These are phyloP conservation scores for Drosophila sordidula DNA, from an alignment of 2,888 invertebrate species.

Conservation along the genomic window DNA sequence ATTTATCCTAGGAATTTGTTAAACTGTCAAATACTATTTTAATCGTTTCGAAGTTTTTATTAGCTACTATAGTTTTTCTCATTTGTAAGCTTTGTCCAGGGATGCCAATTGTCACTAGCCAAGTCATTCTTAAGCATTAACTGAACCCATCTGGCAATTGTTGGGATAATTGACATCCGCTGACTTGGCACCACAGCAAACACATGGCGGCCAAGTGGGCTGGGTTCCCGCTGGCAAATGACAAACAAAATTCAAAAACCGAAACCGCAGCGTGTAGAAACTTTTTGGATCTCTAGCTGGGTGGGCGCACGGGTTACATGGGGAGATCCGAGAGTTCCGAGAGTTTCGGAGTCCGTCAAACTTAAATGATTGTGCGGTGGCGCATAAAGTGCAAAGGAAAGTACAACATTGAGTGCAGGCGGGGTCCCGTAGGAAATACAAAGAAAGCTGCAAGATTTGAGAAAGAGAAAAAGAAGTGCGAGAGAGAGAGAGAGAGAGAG, in stretches of 20 bases:
- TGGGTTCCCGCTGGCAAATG: slow-evolving; percentile 47
- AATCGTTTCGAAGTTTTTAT: too few species aligned
- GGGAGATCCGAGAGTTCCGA: neutral
- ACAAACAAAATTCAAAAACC: slow-evolving; percentile 55
- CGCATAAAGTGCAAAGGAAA: slow-evolving; percentile 72
- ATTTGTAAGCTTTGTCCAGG: too few species aligned
- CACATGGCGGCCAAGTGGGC: slow-evolving; percentile 35
- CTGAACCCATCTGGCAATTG: slow-evolving; percentile 46
- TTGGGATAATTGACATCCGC: slow-evolving; percentile 56
- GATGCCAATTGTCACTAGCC: too few species aligned
- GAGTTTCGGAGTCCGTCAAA: slow-evolving; percentile 59
- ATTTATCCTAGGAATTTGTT: too few species aligned
- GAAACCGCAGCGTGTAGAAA: slow-evolving; percentile 46
- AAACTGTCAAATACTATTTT: too few species aligned
- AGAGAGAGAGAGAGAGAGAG: neutral
- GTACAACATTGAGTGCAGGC: slow-evolving; percentile 67
- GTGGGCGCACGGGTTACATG: neutral
- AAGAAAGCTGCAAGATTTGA: slow-evolving; percentile 30
- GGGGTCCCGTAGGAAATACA: slow-evolving; percentile 35
- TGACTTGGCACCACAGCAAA: slow-evolving; percentile 40
- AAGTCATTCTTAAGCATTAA: neutral
- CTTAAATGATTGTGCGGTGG: slow-evolving; percentile 78
- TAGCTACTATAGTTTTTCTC: too few species aligned
- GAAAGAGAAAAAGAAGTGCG: slow-evolving; percentile 5
- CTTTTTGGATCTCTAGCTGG: slow-evolving; percentile 41